These are phyloP conservation scores for Chaetops frenatus DNA, from an alignment of 2,113 vertebrate genomes.

Conservation along the genomic window DNA sequence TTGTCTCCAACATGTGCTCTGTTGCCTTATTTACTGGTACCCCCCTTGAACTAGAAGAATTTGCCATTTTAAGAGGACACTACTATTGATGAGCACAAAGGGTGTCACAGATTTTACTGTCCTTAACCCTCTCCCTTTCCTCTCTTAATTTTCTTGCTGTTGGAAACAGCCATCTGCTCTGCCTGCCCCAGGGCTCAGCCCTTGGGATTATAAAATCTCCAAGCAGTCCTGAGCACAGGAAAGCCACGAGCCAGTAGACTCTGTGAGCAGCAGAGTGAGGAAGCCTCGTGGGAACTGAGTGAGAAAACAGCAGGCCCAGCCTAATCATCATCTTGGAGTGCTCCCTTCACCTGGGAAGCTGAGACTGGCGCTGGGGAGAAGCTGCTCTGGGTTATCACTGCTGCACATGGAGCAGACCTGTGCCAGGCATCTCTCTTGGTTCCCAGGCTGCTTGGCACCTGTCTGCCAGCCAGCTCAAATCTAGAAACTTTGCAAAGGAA, in stretches of 20 bases:
- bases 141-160: neutral
- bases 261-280: neutral
- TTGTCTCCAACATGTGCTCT: neutral
- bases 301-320: neutral
- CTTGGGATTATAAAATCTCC: neutral
- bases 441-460: neutral
- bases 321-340: neutral
- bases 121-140: neutral
- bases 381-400: neutral
- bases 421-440: neutral
- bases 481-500: neutral
- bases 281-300: neutral
- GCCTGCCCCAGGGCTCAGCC: neutral
- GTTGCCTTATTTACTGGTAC: neutral
- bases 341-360: neutral
- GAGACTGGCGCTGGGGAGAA: accelerated
- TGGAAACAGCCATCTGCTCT: neutral
- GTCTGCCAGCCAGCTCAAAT: neutral
- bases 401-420: neutral
- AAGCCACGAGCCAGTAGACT: neutral
- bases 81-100: neutral
- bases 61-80: neutral
- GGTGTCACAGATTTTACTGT: neutral
- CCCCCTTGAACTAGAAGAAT: neutral
- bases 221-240: neutral